Conservation (phyloP, 2,888 invertebrate species). For the Cremastobaeus sp. region DNA sequence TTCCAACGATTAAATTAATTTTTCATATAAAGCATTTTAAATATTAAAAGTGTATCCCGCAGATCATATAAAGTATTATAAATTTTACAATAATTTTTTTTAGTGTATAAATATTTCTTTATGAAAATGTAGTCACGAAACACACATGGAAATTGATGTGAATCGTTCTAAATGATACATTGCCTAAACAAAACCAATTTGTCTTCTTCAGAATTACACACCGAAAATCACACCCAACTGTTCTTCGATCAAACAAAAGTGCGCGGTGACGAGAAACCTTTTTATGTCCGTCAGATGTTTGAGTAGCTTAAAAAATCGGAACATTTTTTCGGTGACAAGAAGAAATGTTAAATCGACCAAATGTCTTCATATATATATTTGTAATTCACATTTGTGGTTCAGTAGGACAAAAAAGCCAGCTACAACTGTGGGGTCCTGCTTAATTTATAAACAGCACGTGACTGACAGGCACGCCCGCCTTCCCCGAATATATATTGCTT, state of each 20-base stretch:
- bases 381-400: slow-evolving; percentile 21
- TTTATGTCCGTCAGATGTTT: slow-evolving; percentile 37
- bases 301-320: slow-evolving; percentile 28
- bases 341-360: slow-evolving; percentile 31
- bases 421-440: slow-evolving; percentile 25
- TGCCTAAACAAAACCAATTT: not conserved
- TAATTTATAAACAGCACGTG: slow-evolving; percentile 53
- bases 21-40: too few relatives aligned
- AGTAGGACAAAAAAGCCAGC: slow-evolving; percentile 29
- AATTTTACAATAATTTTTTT: too few relatives aligned
- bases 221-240: slow-evolving; percentile 24
- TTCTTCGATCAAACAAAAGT: slow-evolving; percentile 22
- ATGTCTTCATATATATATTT: slow-evolving; percentile 38
- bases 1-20: too few relatives aligned
- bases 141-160: too few relatives aligned
- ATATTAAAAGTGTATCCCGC: too few relatives aligned
- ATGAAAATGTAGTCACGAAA: too few relatives aligned
- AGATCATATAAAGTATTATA: too few relatives aligned
- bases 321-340: slow-evolving; percentile 23
- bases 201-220: not conserved
- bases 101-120: too few relatives aligned
- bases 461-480: slow-evolving; percentile 22
- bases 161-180: not conserved
- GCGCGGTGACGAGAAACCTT: not conserved
- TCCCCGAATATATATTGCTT: slow-evolving; percentile 27